Conservation (phyloP, 2,113 vertebrate genomes). For the Prionailurus viverrinus region DNA sequence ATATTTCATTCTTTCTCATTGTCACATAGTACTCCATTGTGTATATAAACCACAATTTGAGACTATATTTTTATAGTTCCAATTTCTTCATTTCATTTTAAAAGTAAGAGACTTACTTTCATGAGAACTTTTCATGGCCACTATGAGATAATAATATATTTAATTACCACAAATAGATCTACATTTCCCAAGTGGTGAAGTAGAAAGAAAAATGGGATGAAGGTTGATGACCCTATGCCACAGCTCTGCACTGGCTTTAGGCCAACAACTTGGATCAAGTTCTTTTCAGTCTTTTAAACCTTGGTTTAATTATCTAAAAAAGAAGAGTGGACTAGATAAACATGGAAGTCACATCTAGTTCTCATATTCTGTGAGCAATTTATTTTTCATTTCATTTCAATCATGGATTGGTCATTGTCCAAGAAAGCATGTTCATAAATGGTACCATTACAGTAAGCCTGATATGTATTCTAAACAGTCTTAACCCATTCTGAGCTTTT, state of each 20-base stretch:
- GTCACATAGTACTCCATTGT: too few relatives aligned
- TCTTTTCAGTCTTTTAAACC: slow-evolving; percentile 1
- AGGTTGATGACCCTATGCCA: too few relatives aligned
- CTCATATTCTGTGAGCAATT: neutral
- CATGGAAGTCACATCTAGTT: neutral
- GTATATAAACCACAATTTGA: neutral
- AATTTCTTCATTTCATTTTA: slow-evolving; percentile 37
- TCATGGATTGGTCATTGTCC: neutral
- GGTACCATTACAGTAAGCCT: neutral
- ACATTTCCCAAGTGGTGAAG: neutral
- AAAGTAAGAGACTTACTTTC: slow-evolving; percentile 39
- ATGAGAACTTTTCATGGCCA: neutral
- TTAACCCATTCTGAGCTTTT: neutral
- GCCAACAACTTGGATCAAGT: neutral
- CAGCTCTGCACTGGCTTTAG: neutral
- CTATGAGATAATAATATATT: neutral
- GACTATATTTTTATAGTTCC: slow-evolving; percentile 7
- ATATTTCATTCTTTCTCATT: too few relatives aligned
- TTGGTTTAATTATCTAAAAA: neutral
- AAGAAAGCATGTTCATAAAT: neutral
- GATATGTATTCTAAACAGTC: neutral
- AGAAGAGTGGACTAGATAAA: neutral
- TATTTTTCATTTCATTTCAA: neutral
- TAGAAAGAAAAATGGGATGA: neutral
- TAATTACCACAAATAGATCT: slow-evolving; percentile 16